A percentile compares a stretch with the other conserved stretches of the same genome.
phyloP scores from a whole-genome alignment of 2,888 invertebrate species.

The Cerceris ruficornis region DNA sequence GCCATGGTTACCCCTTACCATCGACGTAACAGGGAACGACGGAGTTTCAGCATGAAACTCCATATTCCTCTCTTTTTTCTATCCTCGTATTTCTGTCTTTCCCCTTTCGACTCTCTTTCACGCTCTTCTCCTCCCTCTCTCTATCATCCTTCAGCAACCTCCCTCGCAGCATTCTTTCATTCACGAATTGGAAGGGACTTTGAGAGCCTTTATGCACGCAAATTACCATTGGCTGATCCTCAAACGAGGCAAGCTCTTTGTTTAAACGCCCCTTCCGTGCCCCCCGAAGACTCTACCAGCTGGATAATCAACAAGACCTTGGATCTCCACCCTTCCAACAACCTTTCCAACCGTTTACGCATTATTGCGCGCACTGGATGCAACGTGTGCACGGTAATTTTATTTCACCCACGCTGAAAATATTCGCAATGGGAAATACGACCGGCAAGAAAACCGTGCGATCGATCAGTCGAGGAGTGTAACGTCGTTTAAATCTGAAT shows the following conservation, averaged over 20 bases:
- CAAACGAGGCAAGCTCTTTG: conserved; percentile 46
- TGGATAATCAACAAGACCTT: conserved; percentile 28
- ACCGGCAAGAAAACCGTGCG: too few relatives aligned
- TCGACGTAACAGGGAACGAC: conserved; percentile 59
- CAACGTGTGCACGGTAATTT: too few relatives aligned
- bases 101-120: not conserved
- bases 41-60: conserved; percentile 20
- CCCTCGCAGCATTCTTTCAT: conserved; percentile 11
- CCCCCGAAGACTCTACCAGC: conserved; percentile 32
- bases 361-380: not conserved
- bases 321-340: conserved; percentile 1
- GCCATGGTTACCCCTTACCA: conserved; percentile 62
- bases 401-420: too few relatives aligned
- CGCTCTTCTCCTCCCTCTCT: not conserved
- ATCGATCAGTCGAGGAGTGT: too few relatives aligned
- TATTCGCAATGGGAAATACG: too few relatives aligned
- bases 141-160: conserved; percentile 9
- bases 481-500: too few relatives aligned
- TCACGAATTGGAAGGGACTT: conserved; percentile 37
- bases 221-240: conserved; percentile 52
- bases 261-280: conserved; percentile 45
- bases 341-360: not conserved
- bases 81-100: not conserved
- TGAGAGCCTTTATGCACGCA: conserved; percentile 41
- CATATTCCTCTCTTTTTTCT: not conserved